These are phyloP conservation scores for Clarias platycephalus DNA, from an alignment of 2,797 vertebrate genomes.

Conservation along the genomic window DNA sequence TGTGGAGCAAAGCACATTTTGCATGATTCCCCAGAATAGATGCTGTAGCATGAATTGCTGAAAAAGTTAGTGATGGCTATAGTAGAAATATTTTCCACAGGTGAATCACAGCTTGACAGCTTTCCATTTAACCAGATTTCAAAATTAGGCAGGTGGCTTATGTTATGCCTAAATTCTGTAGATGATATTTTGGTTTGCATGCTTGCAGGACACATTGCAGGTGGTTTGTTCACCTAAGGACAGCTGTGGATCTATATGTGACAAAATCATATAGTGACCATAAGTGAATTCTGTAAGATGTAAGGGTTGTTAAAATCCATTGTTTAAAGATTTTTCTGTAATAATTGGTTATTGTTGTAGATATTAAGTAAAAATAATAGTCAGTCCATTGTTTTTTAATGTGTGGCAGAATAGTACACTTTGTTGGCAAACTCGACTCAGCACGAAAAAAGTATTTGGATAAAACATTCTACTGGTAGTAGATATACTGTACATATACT, in stretches of 20 bases:
- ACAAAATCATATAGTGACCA: neutral
- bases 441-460: neutral
- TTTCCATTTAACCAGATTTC: no score
- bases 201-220: neutral
- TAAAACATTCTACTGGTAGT: neutral
- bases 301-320: neutral
- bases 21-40: no score
- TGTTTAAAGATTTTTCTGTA: neutral
- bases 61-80: no score
- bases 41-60: no score
- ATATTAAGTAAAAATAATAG: neutral
- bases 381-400: neutral
- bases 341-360: neutral
- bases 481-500: no score
- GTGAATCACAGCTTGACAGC: no score
- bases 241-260: neutral
- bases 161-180: neutral
- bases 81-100: no score
- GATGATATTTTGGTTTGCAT: neutral
- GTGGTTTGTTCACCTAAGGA: neutral
- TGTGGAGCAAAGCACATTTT: no score
- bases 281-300: neutral
- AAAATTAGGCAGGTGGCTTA: no score
- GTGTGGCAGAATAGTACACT: neutral
- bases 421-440: neutral